phyloP scores from a whole-genome alignment of 1,140 invertebrate genomes.

The Drosophila eugracilis region DNA sequence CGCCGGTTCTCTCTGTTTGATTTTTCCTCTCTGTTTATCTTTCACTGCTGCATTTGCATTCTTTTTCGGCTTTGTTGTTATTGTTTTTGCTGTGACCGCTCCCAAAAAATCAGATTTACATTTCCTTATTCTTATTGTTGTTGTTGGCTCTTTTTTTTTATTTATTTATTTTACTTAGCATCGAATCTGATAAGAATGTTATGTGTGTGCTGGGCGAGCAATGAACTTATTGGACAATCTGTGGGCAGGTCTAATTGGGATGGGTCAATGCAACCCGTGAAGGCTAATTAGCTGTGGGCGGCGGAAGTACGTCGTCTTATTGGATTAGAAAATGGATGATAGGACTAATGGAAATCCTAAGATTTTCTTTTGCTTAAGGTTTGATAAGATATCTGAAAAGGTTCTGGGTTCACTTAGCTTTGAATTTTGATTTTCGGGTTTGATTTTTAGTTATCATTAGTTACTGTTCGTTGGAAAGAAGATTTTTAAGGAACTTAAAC shows the following conservation, averaged over 20 bases:
- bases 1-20: constrained; percentile 20
- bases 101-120: constrained; percentile 71
- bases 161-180: constrained; percentile 43
- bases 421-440: too few relatives aligned
- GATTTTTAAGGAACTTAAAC: too few relatives aligned
- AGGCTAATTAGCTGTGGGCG: constrained; percentile 43
- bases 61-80: constrained; percentile 28
- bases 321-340: background rate
- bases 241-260: constrained; percentile 21
- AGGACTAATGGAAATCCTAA: constrained; percentile 1
- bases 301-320: constrained; percentile 13
- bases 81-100: constrained; percentile 58
- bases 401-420: too few relatives aligned
- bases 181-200: constrained; percentile 54
- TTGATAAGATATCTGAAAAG: too few relatives aligned
- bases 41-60: constrained; percentile 60
- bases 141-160: constrained; percentile 21
- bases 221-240: background rate
- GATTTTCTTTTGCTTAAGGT: background rate
- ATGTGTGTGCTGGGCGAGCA: constrained; percentile 2
- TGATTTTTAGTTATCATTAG: too few relatives aligned
- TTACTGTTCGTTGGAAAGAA: too few relatives aligned
- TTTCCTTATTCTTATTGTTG: too few relatives aligned
- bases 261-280: background rate
- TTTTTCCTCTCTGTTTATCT: constrained; percentile 73